Base-by-base conservation (phyloP, 2,113 vertebrate species). In the Sialia sialis region DNA sequence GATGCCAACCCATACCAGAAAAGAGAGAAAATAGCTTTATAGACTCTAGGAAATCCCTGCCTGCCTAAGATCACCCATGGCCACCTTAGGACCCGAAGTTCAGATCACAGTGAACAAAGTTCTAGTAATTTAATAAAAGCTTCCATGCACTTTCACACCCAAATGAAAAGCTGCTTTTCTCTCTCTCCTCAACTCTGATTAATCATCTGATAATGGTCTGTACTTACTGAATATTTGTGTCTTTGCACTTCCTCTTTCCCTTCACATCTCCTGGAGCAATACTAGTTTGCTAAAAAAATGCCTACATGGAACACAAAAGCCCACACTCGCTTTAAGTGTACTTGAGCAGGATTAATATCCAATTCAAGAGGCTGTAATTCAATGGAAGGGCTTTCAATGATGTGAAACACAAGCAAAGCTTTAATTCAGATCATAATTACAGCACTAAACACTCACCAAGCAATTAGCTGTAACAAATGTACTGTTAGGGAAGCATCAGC, bases 331-430 rank as follows among this genome's bases (percentile, higher is more conserved):
- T 93, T 88, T 64, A 95, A 95, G 90, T 81, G 93, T 64, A 86
- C 90, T 93, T 86, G 63, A 93, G 52, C 56, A 94, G 87, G 87
- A 94, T 94, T 95, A 94, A 95, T 81, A 84, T 38, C 48, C 7
- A 0, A 93, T 83, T 94, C 72, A 90, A 93, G 93, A 84, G 85
- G 82, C 82, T 88, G 55, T 92, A 95, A 95, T 64, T 94, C 90
- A 70, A 46, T 44, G 54, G 72, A 94, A 96, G 72, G 44, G 76
- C 39, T 95, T 93, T 94, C 92, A 94, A 25, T 72, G 85, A 95
- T 77, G 72, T 94, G 90, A 95, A 96, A 96, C 93, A 85, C 63
- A 95, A 95, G 95, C 93, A 95, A 94, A 97, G 87, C 85, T 93
- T 91, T 93, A 93, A 88, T 68, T 95, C 56, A 26, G 60, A 84